These are phyloP conservation scores for Triplophysa rosa DNA, from an alignment of 2,113 vertebrate genomes.

Conservation along the genomic window DNA sequence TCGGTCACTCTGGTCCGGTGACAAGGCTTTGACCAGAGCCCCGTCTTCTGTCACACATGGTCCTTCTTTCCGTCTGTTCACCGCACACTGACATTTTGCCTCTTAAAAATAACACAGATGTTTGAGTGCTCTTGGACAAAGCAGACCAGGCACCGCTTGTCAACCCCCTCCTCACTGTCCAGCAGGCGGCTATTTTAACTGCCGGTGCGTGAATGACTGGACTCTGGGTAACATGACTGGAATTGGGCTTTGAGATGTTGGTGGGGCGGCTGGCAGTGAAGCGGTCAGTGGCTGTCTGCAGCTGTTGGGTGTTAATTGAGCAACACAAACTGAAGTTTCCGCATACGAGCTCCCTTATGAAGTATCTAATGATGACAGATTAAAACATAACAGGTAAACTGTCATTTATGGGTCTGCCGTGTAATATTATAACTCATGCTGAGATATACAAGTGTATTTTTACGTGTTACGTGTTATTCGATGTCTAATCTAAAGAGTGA, in stretches of 20 bases:
- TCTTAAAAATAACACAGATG: conserved; percentile 77
- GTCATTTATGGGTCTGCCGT: background rate
- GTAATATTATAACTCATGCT: background rate
- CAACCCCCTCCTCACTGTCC: conserved; percentile 31
- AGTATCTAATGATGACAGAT: background rate
- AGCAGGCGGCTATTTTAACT: conserved; percentile 66
- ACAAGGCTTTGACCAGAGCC: conserved; percentile 63
- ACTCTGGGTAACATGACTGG: conserved; percentile 65
- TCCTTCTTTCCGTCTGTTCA: conserved; percentile 62
- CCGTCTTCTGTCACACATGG: conserved; percentile 52
- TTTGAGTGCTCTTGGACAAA: conserved; percentile 46
- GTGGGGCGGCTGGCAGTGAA: conserved; percentile 30
- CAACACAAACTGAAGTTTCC: conserved; percentile 62
- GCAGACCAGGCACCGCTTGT: conserved; percentile 27
- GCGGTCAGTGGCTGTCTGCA: conserved; percentile 62
- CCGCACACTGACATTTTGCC: conserved; percentile 70
- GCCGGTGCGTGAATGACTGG: conserved; percentile 57
- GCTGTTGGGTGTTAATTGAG: conserved; percentile 61
- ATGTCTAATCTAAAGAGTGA: background rate
- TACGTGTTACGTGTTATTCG: background rate
- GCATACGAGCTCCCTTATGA: background rate
- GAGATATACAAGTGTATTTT: too few species aligned
- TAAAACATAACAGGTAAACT: background rate
- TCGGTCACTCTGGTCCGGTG: conserved; percentile 52
- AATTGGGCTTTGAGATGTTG: conserved; percentile 58